Evolutionary conservation across 2,888 invertebrate species (phyloP).

Genomic region (Alsophila aescularia): DNA sequence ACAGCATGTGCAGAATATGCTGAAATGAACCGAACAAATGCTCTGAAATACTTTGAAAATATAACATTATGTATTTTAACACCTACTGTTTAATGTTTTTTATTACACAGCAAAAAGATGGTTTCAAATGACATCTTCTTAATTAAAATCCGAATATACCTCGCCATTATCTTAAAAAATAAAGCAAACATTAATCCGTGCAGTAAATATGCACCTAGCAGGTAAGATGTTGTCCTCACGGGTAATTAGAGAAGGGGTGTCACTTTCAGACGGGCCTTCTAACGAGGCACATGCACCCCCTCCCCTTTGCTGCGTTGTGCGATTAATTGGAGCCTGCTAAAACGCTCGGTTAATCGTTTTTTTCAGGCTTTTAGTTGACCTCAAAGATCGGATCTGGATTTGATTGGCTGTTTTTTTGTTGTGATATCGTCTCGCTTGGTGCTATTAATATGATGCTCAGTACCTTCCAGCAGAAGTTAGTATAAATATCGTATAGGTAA

Average conservation of each 20-base stretch:
- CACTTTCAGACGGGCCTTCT: constrained; percentile 75
- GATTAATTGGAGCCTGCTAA: constrained; percentile 23
- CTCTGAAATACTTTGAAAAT: too few relatives aligned
- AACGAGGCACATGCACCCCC: constrained; percentile 66
- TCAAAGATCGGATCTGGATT: constrained; percentile 6
- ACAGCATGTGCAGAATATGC: too few relatives aligned
- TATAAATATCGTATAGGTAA: too few relatives aligned
- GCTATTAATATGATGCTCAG: too few relatives aligned
- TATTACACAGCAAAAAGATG: too few relatives aligned
- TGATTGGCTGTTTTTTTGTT: constrained; percentile 16
- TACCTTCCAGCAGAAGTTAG: too few relatives aligned
- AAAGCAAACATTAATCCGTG: constrained; percentile 23
- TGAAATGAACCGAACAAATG: too few relatives aligned
- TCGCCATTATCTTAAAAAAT: constrained; percentile 3
- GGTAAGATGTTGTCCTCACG: constrained; percentile 64
- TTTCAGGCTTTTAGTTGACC: not conserved
- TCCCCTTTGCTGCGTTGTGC: not conserved
- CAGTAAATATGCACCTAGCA: constrained; percentile 48
- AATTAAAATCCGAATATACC: too few relatives aligned
- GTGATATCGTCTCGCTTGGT: not conserved
- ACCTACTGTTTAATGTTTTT: too few relatives aligned
- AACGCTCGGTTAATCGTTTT: constrained; percentile 18
- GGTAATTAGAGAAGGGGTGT: constrained; percentile 77
- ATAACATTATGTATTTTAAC: too few relatives aligned
- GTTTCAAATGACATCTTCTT: too few relatives aligned